phyloP scores from a whole-genome alignment of 2,797 vertebrate genomes.

The Serranus cabrilla region DNA sequence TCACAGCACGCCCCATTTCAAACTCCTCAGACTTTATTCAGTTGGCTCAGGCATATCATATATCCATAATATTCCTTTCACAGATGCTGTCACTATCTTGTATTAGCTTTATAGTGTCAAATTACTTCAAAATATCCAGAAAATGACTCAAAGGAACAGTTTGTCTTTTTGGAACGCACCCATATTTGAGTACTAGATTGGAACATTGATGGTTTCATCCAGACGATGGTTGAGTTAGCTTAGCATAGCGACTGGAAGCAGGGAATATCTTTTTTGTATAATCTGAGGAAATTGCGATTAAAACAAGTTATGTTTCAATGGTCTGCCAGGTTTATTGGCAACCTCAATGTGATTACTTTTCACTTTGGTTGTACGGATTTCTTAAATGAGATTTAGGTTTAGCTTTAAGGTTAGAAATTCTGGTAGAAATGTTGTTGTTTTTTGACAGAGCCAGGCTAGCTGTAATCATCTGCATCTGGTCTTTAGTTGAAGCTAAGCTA shows the following conservation, averaged over 20 bases:
- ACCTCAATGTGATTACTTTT: not conserved
- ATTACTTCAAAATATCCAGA: too few relatives aligned
- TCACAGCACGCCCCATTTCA: slow-evolving; percentile 59
- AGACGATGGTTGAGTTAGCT: too few relatives aligned
- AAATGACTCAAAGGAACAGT: too few relatives aligned
- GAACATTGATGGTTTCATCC: too few relatives aligned
- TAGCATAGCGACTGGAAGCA: too few relatives aligned
- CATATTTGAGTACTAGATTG: too few relatives aligned
- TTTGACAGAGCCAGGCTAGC: not conserved
- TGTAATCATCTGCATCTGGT: not conserved
- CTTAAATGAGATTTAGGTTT: too few relatives aligned
- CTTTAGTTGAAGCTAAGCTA: not conserved
- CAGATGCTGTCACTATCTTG: slow-evolving; percentile 6
- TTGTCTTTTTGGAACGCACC: too few relatives aligned
- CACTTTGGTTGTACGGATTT: not conserved
- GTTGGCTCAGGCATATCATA: slow-evolving; percentile 3
- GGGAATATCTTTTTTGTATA: too few relatives aligned
- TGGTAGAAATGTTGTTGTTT: not conserved
- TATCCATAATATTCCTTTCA: slow-evolving; percentile 25
- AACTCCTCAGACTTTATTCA: slow-evolving; percentile 53
- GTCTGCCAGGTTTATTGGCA: not conserved
- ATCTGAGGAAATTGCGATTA: too few relatives aligned
- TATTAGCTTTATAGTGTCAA: not conserved
- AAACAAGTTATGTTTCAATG: not conserved
- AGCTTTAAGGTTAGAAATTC: too few relatives aligned